A percentile compares a stretch with the other conserved stretches of the same genome.
Conservation (phyloP, 1,140 invertebrate genomes). For the Bradysia coprophila region DNA sequence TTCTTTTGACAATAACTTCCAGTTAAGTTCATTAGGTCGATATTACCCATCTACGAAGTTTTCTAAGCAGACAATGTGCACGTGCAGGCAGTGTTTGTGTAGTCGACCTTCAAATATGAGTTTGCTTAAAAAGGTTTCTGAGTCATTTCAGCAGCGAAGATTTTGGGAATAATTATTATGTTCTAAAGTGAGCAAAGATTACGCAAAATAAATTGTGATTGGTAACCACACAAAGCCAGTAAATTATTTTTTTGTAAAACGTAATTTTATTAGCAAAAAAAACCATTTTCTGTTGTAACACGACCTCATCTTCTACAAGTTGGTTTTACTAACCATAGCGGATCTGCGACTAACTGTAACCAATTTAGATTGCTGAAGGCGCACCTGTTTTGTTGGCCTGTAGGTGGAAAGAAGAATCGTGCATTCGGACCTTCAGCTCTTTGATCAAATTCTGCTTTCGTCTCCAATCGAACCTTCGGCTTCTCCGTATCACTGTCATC, state of each 20-base stretch:
- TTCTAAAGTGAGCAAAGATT: too few species aligned
- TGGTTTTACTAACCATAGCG: slow-evolving; percentile 19
- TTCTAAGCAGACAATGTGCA: too few species aligned
- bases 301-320: slow-evolving; percentile 8
- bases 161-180: too few species aligned
- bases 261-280: slow-evolving; percentile 2
- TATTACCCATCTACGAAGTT: too few species aligned
- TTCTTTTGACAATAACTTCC: too few species aligned
- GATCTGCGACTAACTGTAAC: slow-evolving; percentile 15
- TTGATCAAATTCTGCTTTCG: slow-evolving; percentile 3
- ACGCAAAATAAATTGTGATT: too few species aligned
- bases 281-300: background rate
- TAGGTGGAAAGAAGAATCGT: slow-evolving; percentile 2
- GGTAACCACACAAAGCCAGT: too few species aligned
- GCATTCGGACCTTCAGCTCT: background rate
- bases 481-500: background rate
- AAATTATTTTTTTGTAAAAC: background rate
- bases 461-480: background rate
- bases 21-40: too few species aligned
- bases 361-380: slow-evolving; percentile 17
- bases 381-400: slow-evolving; percentile 14
- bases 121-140: too few species aligned
- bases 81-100: too few species aligned
- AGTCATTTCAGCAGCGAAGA: too few species aligned
- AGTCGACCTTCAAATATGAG: too few species aligned